Percentiles rank a stretch among this genome's conserved stretches.
phyloP scores from a whole-genome alignment of 2,888 invertebrate species.

The Tryphoninae sp. region DNA sequence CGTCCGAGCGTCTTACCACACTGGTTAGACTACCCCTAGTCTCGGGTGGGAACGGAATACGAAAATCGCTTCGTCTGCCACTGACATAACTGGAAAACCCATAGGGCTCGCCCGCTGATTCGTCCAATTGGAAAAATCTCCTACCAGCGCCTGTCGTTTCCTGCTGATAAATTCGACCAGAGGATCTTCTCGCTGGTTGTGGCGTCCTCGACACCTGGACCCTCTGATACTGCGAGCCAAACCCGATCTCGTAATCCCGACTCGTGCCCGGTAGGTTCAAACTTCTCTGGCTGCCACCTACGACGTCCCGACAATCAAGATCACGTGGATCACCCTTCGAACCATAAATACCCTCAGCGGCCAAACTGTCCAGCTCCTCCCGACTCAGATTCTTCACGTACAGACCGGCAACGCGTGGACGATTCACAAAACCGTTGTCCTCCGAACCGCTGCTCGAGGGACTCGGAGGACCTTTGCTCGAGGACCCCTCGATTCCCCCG shows the following conservation, averaged over 20 bases:
- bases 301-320: slow-evolving; percentile 59
- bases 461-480: slow-evolving; percentile 75
- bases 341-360: slow-evolving; percentile 73
- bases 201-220: slow-evolving; percentile 72
- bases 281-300: slow-evolving; percentile 71
- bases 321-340: slow-evolving; percentile 70
- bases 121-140: slow-evolving; percentile 37
- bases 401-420: slow-evolving; percentile 75
- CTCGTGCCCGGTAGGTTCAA: slow-evolving; percentile 69
- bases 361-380: slow-evolving; percentile 73
- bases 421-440: slow-evolving; percentile 78
- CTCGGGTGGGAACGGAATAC: slow-evolving; percentile 55
- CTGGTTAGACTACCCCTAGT: slow-evolving; percentile 37
- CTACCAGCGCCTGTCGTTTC: slow-evolving; percentile 39
- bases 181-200: slow-evolving; percentile 70
- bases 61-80: slow-evolving; percentile 52
- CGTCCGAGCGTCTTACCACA: slow-evolving; percentile 52
- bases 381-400: slow-evolving; percentile 74
- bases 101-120: slow-evolving; percentile 40
- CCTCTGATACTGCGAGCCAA: slow-evolving; percentile 52
- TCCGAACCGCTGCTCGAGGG: slow-evolving; percentile 78
- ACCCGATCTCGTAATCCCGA: slow-evolving; percentile 54
- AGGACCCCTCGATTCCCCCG: slow-evolving; percentile 76
- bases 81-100: slow-evolving; percentile 26
- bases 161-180: slow-evolving; percentile 56